Conservation (phyloP, 1,140 invertebrate species). For the Calliphora vicina region DNA sequence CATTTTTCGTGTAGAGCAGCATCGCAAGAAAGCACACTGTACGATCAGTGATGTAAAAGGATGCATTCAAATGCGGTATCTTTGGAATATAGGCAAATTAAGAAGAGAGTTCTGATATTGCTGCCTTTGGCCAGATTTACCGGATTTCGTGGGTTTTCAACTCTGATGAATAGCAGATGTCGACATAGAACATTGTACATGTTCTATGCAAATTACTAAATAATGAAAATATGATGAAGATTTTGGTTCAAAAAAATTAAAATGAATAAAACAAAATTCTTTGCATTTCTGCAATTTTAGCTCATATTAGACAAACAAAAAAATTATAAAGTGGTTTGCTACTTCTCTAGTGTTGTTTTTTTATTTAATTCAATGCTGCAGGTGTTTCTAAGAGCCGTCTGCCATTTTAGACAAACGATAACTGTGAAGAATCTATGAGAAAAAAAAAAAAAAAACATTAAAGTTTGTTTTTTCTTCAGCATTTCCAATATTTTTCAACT, state of each 20-base stretch:
- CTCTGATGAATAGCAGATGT: too few species aligned
- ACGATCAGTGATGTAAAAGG: background rate
- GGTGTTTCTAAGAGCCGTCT: slow-evolving; percentile 34
- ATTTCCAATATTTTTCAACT: background rate
- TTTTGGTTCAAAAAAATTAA: background rate
- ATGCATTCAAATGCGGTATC: background rate
- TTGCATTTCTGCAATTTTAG: background rate
- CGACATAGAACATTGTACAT: too few species aligned
- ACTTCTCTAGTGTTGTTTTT: background rate
- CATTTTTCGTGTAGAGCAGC: slow-evolving; percentile 16
- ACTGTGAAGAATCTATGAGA: slow-evolving; percentile 13
- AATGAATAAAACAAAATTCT: too few species aligned
- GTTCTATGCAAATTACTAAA: too few species aligned
- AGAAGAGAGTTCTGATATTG: too few species aligned
- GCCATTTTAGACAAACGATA: slow-evolving; percentile 33
- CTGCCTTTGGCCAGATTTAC: too few species aligned
- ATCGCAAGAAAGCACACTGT: background rate
- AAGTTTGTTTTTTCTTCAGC: slow-evolving; percentile 5
- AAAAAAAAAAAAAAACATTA: background rate
- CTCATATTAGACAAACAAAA: background rate
- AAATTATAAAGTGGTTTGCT: background rate
- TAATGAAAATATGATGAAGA: too few species aligned
- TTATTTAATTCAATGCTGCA: slow-evolving; percentile 23
- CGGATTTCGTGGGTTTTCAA: too few species aligned
- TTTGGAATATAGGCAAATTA: too few species aligned